phyloP scores from a whole-genome alignment of 2,797 vertebrate genomes.

The Myoxocephalus aenaeus region DNA sequence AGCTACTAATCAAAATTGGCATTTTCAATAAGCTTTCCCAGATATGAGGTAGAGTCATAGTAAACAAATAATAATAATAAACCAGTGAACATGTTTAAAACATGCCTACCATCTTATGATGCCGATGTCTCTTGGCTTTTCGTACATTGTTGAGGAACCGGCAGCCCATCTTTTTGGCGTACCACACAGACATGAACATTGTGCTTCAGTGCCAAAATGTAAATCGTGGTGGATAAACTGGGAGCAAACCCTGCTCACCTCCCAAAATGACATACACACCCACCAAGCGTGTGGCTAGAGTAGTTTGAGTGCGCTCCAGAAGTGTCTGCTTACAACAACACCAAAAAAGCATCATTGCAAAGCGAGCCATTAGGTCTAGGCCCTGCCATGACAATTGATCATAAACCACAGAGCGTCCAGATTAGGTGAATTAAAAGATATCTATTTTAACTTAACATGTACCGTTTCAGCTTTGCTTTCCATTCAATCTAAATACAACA shows the following conservation, averaged over 20 bases:
- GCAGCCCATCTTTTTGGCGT: conserved; percentile 86
- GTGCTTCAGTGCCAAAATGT: conserved; percentile 51
- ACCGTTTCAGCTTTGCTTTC: conserved; percentile 33
- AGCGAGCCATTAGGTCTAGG: conserved; percentile 24
- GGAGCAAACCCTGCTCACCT: conserved; percentile 50
- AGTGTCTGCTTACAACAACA: conserved; percentile 41
- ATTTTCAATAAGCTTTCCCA: conserved; percentile 11
- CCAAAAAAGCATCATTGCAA: conserved; percentile 18
- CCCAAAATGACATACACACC: conserved; percentile 44
- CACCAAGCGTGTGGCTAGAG: conserved; percentile 15
- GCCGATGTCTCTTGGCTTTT: conserved; percentile 81
- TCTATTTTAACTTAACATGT: conserved; percentile 32
- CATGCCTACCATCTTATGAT: conserved; percentile 79
- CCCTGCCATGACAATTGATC: conserved; percentile 50
- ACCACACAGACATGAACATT: conserved; percentile 89
- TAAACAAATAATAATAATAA: not conserved
- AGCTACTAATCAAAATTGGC: not conserved
- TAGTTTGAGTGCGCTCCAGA: conserved; percentile 20
- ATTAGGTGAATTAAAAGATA: conserved; percentile 18
- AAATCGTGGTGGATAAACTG: conserved; percentile 28
- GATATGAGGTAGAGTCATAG: not conserved
- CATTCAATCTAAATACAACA: conserved; percentile 20
- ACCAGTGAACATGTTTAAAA: conserved; percentile 15
- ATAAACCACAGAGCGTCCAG: conserved; percentile 8
- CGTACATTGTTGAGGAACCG: conserved; percentile 85